Base-by-base conservation (phyloP, 2,888 invertebrate species). In the Adineta ricciae region DNA sequence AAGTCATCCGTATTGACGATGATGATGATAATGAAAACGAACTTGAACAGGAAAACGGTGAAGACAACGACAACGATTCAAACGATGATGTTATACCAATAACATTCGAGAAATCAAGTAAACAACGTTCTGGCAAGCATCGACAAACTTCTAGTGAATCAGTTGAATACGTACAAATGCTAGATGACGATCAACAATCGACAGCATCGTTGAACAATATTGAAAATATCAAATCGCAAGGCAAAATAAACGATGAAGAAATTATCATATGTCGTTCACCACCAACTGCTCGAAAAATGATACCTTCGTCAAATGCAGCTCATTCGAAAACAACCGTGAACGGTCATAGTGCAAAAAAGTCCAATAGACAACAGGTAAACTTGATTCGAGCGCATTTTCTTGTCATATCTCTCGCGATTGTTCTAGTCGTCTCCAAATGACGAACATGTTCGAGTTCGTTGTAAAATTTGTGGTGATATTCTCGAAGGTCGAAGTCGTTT, bases 11-110 rank as follows among this genome's bases (percentile, higher is more conserved):
- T 38, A 78, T 41, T 41, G 27, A 64, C 11, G 78, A 78, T 78
- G 78, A 78, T 78, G n/a, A 24, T 38, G 78, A 78, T 78, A 9
- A 24, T 41, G n/a, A 41, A 41, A 78, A 78, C 41, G 19, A 41
- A 32, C 27, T 64, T 41, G 78, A 78, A 78, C 78, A 78, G 41
- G 78, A 78, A 41, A 78, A 78, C n/a, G 78, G 16, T n/a, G 78
- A 73, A 38, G 73, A 73, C 19, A 38, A 64, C 27, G 27, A 64
- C 3, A 27, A 64, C 27, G 54, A 32, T 64, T 7, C 27, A 19
- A 32, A 64, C 19, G 32, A 64, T 32, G 64, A 64, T 64, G 4
- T 64, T 19, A 7, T 64, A 64, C 32, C 64, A 16, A 64, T 64
- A 19, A 32, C 27, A 64, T 19, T 64, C 4, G 64, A 64, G 32